Evolutionary conservation across 2,113 vertebrate genomes (phyloP), one percentile per base, ranked within the genome.

Genomic region (Sinocyclocheilus anshuiensis): DNA sequence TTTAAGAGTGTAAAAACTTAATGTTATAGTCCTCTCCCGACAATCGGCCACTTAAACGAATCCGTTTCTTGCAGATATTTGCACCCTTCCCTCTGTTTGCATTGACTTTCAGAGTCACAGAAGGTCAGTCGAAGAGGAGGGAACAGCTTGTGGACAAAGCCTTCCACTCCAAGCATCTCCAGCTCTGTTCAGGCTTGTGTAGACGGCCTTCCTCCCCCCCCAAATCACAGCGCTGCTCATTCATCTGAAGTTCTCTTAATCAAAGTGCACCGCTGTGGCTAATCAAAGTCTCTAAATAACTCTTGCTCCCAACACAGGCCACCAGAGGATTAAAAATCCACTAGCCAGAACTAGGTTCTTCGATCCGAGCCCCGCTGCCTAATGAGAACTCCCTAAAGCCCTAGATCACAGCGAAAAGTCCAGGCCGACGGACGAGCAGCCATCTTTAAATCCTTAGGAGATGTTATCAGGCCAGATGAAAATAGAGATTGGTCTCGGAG

Each of bases 231-330:
- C 91, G 75, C 92, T 90, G 93, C 16, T 86, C 92, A 87, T 94
- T 94, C 96, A 96, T 98, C 93, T 96, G 96, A 98, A 97, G 95
- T 98, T 97, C 95, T 96, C 93, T 96, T 95, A 98, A 98, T 98
- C 97, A 98, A 98, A 97, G 96, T 95, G 93, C 93, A 94, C 95
- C 93, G 94, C 96, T 94, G 93, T 95, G 95, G 95, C 95, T 96
- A 99, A 99, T 99, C 97, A 99, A 99, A 98, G 97, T 95, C 94
- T 96, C 97, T 97, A 98, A 98, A 97, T 98, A 97, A 97, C 96
- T 97, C 94, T 91, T 96, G 97, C 95, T 96, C 95, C 95, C 93
- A 97, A 96, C 96, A 97, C 94, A 94, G 94, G 93, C 96, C 96
- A 95, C 96, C 90, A 90, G 96, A 97, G 97, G 98, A 99, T 99